Evolutionary conservation across 2,113 vertebrate genomes (phyloP), one percentile per base, ranked within the genome.

Genomic region (Ceuthmochares aereus): DNA sequence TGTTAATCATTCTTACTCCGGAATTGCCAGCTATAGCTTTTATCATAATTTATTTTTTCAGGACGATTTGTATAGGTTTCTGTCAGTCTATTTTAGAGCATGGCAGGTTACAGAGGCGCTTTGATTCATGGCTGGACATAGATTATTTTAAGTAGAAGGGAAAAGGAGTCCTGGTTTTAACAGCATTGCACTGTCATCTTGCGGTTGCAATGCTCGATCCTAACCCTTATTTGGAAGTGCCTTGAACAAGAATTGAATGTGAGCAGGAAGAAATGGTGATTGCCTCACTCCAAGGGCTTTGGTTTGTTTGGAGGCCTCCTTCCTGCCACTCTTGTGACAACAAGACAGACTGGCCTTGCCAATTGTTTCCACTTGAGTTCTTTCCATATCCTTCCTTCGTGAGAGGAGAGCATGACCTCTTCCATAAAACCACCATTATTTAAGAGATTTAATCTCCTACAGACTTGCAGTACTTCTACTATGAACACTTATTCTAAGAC

Each of bases 141-240:
- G 89, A 91, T 95, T 96, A 91, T 95, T 97, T 97, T 81, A 74
- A 95, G 73, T 52, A 59, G 79, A 92, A 81, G 63, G 72, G 56
- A 91, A 93, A 89, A 86, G 55, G 55, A 87, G 45, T 10, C 70
- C 56, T 59, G 78, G 78, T 90, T 94, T 90, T n/a, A 56, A 63
- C 80, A 88, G 90, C 93, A 52, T 85, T 90, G 94, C 76, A 85
- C 87, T 93, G 89, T 94, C 91, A 89, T 95, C 87, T 96, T 90
- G 91, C 72, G n/a, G 91, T 90, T 74, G 62, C 86, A 77, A 58
- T 5, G 36, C 78, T 93, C 43, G 26, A 60, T 96, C 82, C 72
- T 86, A 66, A 89, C 23, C 67, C 91, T 81, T 96, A 95, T 94
- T 94, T 95, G 87, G 89, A 91, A 95, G 91, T 77, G 87, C 75